Evolutionary conservation across 1,140 invertebrate genomes (phyloP).

Genomic region (Wiebesia pumilae): DNA sequence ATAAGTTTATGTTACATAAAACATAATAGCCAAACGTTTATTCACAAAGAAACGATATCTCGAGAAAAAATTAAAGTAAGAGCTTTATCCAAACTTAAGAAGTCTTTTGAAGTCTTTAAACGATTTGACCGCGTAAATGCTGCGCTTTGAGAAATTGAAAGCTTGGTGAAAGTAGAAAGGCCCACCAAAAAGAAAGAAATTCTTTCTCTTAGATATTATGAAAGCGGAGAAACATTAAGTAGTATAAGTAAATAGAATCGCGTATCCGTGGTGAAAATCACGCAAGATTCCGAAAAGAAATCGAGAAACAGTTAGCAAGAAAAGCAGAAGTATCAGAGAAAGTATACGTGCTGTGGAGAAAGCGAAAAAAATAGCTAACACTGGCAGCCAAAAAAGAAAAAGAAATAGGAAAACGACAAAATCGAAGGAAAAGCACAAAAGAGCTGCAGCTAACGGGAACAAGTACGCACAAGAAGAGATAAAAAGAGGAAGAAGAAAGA

Average conservation of each 20-base stretch:
- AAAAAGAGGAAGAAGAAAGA: slow-evolving; percentile 10
- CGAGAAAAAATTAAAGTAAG: not conserved
- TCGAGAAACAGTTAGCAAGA: not conserved
- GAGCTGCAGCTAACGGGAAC: not conserved
- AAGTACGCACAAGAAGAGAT: not conserved
- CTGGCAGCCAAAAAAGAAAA: not conserved
- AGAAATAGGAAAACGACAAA: not conserved
- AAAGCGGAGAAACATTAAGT: slow-evolving; percentile 44
- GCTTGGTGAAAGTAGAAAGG: not conserved
- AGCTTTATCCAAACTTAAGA: not conserved
- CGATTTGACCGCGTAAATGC: slow-evolving; percentile 13
- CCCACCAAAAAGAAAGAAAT: slow-evolving; percentile 2
- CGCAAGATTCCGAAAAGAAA: slow-evolving; percentile 31
- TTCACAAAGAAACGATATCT: not conserved
- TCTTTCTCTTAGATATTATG: slow-evolving; percentile 28
- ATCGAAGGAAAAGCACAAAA: slow-evolving; percentile 1
- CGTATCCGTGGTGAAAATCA: not conserved
- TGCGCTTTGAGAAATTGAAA: slow-evolving; percentile 23
- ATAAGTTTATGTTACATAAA: not conserved
- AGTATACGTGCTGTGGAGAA: not conserved
- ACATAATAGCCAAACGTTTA: not conserved
- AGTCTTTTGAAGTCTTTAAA: slow-evolving; percentile 19
- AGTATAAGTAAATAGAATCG: slow-evolving; percentile 48
- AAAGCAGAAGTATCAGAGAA: not conserved
- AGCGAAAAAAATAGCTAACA: not conserved